A percentile compares a stretch with the other conserved stretches of the same genome.
Conservation (phyloP, 2,113 vertebrate genomes). For the Emydura subglobosa region DNA sequence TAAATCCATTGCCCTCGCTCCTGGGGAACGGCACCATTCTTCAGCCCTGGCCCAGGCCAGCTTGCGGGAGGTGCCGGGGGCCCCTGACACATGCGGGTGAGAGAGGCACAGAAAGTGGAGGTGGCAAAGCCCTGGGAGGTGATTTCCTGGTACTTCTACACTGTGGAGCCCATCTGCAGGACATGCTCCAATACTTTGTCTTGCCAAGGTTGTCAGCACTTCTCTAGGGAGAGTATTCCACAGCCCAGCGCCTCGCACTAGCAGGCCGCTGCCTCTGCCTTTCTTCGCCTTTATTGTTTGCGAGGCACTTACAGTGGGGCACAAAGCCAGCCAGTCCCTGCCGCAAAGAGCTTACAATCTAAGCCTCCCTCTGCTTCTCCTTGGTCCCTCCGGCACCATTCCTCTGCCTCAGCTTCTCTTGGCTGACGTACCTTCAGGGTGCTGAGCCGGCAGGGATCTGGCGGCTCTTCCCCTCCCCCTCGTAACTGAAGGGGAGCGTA, state of each 20-base stretch:
- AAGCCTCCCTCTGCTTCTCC: neutral
- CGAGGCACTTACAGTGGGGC: neutral
- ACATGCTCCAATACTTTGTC: neutral
- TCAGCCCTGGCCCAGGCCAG: neutral
- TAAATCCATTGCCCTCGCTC: neutral
- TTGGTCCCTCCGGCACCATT: neutral
- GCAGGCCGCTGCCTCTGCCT: neutral
- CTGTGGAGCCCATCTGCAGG: neutral
- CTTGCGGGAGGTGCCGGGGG: neutral
- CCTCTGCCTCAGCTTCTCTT: neutral
- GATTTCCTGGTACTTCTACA: neutral
- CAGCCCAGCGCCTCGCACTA: neutral
- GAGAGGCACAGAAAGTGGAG: too few relatives aligned
- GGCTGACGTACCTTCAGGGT: neutral
- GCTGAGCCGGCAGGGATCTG: neutral
- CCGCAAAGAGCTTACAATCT: neutral
- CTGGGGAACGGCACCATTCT: neutral
- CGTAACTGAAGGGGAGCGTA: neutral
- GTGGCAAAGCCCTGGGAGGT: neutral
- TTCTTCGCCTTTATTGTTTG: neutral
- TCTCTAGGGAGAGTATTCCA: neutral
- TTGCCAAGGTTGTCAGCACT: neutral
- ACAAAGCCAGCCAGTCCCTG: accelerated
- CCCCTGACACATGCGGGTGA: neutral
- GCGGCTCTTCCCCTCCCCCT: neutral